These are phyloP conservation scores for Hypsibius dujardini DNA, from an alignment of 1,140 invertebrate species.

Conservation along the genomic window DNA sequence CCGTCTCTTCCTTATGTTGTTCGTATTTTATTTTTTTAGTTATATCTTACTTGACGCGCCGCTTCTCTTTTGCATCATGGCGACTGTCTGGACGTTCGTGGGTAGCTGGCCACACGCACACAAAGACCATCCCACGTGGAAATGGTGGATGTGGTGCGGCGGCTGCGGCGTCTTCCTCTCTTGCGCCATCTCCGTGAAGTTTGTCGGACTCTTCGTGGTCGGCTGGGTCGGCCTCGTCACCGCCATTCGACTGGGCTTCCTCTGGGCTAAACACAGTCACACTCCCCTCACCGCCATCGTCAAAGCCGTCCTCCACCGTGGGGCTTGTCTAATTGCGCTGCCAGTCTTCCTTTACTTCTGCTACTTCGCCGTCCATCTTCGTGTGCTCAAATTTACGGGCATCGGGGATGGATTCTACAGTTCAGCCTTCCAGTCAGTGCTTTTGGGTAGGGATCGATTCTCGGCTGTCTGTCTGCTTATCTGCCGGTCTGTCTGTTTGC, in stretches of 20 bases:
- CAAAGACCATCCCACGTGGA: not conserved
- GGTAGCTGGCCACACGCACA: not conserved
- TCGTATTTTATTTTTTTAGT: conserved; percentile 30
- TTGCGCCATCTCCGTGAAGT: conserved; percentile 82
- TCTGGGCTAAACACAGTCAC: conserved; percentile 52
- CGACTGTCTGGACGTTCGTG: conserved; percentile 44
- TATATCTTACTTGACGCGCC: conserved; percentile 87
- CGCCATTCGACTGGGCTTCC: conserved; percentile 41
- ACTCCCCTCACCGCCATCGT: not conserved
- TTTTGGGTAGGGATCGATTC: too few species aligned
- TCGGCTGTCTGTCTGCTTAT: too few species aligned
- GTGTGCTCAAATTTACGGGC: conserved; percentile 71
- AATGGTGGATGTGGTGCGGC: conserved; percentile 65
- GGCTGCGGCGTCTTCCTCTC: conserved; percentile 66
- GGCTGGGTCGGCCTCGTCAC: conserved; percentile 69
- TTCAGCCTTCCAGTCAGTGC: conserved; percentile 86
- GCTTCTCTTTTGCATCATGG: conserved; percentile 79
- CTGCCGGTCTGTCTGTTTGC: too few species aligned
- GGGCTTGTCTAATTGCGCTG: conserved; percentile 61
- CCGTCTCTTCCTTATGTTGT: not conserved
- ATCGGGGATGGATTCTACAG: conserved; percentile 92
- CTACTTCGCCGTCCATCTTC: conserved; percentile 79
- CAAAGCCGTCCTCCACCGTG: conserved; percentile 67
- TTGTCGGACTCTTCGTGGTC: conserved; percentile 85
- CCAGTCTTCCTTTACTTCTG: conserved; percentile 59